Evolutionary conservation across 2,888 invertebrate genomes (phyloP).

Genomic region (Caenorhabditis sp.): DNA sequence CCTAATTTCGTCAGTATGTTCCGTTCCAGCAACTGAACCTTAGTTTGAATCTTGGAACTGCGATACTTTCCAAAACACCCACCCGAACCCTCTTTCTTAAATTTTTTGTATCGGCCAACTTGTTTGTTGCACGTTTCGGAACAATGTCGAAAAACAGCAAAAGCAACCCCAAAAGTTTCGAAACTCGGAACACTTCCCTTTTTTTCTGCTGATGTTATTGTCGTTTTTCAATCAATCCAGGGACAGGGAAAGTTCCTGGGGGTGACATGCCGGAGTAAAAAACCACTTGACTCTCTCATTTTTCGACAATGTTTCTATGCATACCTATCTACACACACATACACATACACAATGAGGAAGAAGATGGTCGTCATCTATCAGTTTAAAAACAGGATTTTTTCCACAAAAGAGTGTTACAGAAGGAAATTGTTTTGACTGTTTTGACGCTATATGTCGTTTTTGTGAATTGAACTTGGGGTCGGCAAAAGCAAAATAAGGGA

Average conservation of each 20-base stretch:
- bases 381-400: slow-evolving; percentile 67
- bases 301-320: slow-evolving; percentile 10
- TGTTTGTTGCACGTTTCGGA: slow-evolving; percentile 40
- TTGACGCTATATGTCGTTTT: slow-evolving; percentile 58
- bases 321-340: slow-evolving; percentile 3
- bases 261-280: background rate
- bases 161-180: slow-evolving; percentile 61
- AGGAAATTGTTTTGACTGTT: slow-evolving; percentile 55
- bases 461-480: slow-evolving; percentile 29
- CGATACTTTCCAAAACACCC: background rate
- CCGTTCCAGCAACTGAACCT: too few species aligned
- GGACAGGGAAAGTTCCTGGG: background rate
- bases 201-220: background rate
- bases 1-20: too few species aligned
- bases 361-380: slow-evolving; percentile 52
- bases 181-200: slow-evolving; percentile 66
- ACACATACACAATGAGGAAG: slow-evolving; percentile 17
- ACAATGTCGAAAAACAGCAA: slow-evolving; percentile 24
- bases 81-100: slow-evolving; percentile 20
- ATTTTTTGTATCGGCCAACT: background rate
- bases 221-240: slow-evolving; percentile 43
- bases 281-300: slow-evolving; percentile 48
- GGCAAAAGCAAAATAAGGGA: background rate
- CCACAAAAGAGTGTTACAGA: slow-evolving; percentile 36
- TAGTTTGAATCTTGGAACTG: background rate